Base-by-base conservation (phyloP, 2,888 invertebrate species). In the Eupeodes latifasciatus region DNA sequence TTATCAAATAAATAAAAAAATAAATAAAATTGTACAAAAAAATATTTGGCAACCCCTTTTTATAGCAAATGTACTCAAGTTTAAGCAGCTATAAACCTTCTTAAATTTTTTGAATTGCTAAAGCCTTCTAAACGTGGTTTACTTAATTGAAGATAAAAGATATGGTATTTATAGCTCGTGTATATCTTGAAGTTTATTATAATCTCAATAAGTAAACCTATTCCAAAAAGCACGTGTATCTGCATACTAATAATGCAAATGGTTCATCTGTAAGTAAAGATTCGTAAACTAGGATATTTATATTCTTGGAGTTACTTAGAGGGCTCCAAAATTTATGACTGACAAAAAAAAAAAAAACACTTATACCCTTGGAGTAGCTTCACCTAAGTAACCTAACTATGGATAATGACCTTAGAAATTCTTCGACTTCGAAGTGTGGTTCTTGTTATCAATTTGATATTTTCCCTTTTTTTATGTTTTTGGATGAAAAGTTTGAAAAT, bases 131-230 rank as follows among this genome's bases (percentile, higher is more conserved):
- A 69, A 76, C 71, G 79, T 84, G 67, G 77, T 62, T 84, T 77
- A 74, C 87, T 84, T 88, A 88, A 88, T 88, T 88, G 84, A 88
- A 88, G 87, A 84, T 81, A 81, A 88, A 44, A 34, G 44, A 34
- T 51, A 66, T 11, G 34, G 10, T n/a, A 80, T 85, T 84, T 88
- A 84, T 81, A 77, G 62, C 62, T 62, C 80, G 62, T 71, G 19
- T 55, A 71, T 55, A 71, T 55, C 55, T 55, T 71, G 7, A 76
- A 81, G 72, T 88, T 88, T 84, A 88, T 84, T 88, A 81, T 67
- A 78, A 57, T 69, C 77, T 74, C 67, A 77, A 76, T 84, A 67
- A 57, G 47, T 49, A 53, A 11, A 36, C 36, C n/a, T 34, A 62
- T 62, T 72, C 27, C 11, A 5, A 74, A 66, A 53, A 16, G 84